These are phyloP conservation scores for Ascidia mentula DNA, from an alignment of 23 tunicate genomes.

Conservation along the genomic window DNA sequence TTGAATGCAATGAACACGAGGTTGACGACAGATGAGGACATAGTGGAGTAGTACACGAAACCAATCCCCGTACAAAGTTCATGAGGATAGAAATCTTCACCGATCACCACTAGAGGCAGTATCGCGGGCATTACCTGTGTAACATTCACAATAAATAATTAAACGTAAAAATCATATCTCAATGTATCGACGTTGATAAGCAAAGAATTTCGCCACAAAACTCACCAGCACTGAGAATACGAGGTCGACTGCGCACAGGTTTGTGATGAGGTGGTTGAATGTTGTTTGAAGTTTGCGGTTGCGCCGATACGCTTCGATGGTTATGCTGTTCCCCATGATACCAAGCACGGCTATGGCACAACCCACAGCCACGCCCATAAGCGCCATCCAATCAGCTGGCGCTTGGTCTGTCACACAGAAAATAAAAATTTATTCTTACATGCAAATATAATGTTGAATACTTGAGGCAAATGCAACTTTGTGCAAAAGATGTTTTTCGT, in stretches of 20 bases:
- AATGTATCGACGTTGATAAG: neutral
- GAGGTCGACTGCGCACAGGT: constrained; percentile 68
- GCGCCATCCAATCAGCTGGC: constrained; percentile 16
- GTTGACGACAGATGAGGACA: constrained; percentile 68
- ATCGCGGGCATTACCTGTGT: constrained; percentile 23
- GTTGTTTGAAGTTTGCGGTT: constrained; percentile 76
- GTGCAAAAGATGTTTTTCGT: no score
- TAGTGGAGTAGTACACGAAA: constrained; percentile 29
- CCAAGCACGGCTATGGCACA: constrained; percentile 28
- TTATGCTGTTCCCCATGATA: constrained; percentile 50
- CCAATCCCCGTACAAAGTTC: constrained; percentile 28
- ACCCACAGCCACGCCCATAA: constrained; percentile 10
- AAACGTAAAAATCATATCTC: neutral
- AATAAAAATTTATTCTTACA: no score
- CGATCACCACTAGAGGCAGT: neutral
- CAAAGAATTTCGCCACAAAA: neutral
- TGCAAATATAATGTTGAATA: no score
- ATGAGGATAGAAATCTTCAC: neutral
- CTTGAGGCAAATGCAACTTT: no score
- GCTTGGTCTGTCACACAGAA: neutral
- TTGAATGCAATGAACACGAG: constrained; percentile 77
- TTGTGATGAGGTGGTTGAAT: constrained; percentile 67
- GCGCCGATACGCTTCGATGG: constrained; percentile 67
- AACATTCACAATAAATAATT: neutral
- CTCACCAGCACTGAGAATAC: constrained; percentile 74